Conservation (phyloP, 2,113 vertebrate genomes). For the Muntiacus reevesi region DNA sequence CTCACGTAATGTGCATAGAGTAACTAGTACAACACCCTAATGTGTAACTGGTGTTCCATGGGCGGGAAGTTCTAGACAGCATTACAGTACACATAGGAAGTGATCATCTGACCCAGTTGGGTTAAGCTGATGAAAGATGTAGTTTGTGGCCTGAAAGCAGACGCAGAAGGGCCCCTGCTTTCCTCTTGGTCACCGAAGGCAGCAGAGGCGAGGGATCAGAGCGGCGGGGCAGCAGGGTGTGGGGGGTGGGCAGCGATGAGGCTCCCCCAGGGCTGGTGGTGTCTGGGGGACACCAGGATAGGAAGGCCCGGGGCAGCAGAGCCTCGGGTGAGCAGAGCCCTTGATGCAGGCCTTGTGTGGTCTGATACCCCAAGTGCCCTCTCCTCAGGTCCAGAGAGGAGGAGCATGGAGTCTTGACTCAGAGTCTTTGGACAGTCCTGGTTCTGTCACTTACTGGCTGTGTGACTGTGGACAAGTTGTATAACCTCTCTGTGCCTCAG, state of each 20-base stretch:
- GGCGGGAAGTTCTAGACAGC: background rate
- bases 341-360: background rate
- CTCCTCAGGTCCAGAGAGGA: background rate
- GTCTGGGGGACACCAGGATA: background rate
- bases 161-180: background rate
- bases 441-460: background rate
- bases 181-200: background rate
- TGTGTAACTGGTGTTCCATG: rapidly evolving
- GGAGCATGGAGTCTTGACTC: background rate
- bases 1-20: rapidly evolving
- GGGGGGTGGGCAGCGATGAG: background rate
- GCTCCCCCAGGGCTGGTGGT: too few relatives aligned
- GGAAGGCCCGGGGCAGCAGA: background rate
- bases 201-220: too few relatives aligned
- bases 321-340: background rate
- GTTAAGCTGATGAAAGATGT: background rate
- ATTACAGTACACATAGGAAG: background rate
- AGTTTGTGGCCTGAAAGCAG: background rate
- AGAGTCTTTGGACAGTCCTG: background rate
- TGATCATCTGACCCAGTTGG: rapidly evolving
- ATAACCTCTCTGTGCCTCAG: background rate
- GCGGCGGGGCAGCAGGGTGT: background rate
- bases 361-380: background rate
- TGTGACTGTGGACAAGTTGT: background rate
- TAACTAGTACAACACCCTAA: too few relatives aligned